A percentile compares a stretch with the other conserved stretches of the same genome.
These are phyloP conservation scores for Drosophila kurseongensis DNA, from an alignment of 1,140 invertebrate genomes.

Conservation along the genomic window DNA sequence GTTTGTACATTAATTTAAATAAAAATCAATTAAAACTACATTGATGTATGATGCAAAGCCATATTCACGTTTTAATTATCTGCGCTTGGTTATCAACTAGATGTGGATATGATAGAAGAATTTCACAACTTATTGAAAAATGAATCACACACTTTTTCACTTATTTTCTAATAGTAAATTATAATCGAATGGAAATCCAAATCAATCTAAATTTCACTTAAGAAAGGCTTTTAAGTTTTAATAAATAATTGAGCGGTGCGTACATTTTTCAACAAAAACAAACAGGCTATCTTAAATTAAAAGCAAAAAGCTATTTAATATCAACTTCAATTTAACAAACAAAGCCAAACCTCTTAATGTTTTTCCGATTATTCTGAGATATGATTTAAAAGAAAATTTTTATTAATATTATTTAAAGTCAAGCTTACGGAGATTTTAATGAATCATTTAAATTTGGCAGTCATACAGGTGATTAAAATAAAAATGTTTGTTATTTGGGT, in stretches of 20 bases:
- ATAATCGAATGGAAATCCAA: no score
- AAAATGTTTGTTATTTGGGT: not conserved
- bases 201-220: no score
- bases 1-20: constrained; percentile 83
- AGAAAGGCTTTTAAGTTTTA: not conserved
- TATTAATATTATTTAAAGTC: constrained; percentile 10
- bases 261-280: no score
- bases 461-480: not conserved
- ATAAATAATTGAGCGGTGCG: no score
- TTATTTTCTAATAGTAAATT: no score
- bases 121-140: not conserved
- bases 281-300: no score
- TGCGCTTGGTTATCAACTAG: no score
- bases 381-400: not conserved
- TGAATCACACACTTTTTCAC: no score
- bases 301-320: no score
- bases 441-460: not conserved
- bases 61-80: constrained; percentile 1
- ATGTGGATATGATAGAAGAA: not conserved
- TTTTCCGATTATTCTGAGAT: no score
- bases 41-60: constrained; percentile 45
- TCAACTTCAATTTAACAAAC: no score
- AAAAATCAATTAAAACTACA: constrained; percentile 78
- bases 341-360: no score
- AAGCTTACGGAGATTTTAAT: not conserved